phyloP scores from a whole-genome alignment of 2,888 invertebrate species.

The Sicus ferrugineus region DNA sequence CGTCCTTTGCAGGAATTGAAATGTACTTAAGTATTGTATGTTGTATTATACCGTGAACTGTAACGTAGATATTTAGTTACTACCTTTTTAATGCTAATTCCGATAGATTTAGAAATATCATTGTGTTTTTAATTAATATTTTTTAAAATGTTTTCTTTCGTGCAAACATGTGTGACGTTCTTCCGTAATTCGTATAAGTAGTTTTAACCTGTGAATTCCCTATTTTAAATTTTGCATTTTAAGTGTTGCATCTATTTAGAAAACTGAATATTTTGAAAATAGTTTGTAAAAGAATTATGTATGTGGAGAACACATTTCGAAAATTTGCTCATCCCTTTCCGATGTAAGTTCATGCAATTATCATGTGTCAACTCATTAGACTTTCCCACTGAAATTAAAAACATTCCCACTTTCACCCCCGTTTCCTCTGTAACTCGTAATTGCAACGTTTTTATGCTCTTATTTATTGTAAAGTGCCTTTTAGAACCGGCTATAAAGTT shows the following conservation, averaged over 20 bases:
- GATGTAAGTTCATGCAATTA: not conserved
- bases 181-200: no score
- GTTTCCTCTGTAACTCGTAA: not conserved
- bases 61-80: not conserved
- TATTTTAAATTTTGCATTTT: not conserved
- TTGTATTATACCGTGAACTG: not conserved
- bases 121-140: not conserved
- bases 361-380: not conserved
- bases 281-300: no score
- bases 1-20: not conserved
- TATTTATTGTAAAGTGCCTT: constrained; percentile 38
- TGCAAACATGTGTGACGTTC: no score
- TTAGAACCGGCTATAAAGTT: constrained; percentile 9
- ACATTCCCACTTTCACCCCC: not conserved
- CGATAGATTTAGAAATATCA: constrained; percentile 2
- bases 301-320: not conserved
- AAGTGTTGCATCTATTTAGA: no score
- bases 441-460: not conserved
- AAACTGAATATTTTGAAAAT: no score
- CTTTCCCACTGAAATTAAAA: not conserved
- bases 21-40: constrained; percentile 16
- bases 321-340: not conserved
- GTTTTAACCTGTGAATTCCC: not conserved
- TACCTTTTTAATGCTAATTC: not conserved
- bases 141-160: not conserved